Conservation (phyloP, 2,113 vertebrate genomes). For the Otus sunia region DNA sequence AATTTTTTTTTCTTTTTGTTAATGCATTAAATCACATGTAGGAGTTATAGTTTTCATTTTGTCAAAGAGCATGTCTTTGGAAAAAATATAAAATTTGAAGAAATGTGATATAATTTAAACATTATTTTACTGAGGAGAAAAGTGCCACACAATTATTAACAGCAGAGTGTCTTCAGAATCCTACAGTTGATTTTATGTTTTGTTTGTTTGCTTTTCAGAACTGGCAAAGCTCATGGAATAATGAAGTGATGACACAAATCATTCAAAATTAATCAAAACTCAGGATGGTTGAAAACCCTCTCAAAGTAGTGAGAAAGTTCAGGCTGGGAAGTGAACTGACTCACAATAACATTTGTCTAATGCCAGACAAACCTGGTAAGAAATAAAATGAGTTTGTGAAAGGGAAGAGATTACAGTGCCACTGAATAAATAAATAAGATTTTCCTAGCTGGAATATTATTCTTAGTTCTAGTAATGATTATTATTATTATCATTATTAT, state of each 20-base stretch:
- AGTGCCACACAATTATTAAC: not conserved
- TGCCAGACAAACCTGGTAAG: not conserved
- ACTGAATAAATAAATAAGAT: not conserved
- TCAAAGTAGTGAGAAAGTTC: not conserved
- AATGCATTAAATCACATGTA: not conserved
- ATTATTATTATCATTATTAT: too few relatives aligned
- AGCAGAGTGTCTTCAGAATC: not conserved
- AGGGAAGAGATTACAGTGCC: not conserved
- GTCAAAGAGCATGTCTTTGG: not conserved
- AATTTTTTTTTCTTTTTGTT: not conserved
- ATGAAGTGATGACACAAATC: not conserved
- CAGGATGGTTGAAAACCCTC: not conserved
- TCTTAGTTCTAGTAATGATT: not conserved
- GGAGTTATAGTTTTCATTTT: not conserved
- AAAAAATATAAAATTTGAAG: not conserved
- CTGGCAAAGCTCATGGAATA: not conserved
- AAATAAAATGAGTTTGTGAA: not conserved
- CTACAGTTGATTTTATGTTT: not conserved
- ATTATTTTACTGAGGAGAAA: not conserved
- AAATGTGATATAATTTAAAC: not conserved
- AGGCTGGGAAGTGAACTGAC: not conserved
- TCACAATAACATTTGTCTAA: not conserved
- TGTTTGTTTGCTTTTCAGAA: not conserved
- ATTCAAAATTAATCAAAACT: not conserved
- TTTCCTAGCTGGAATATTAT: not conserved